Percentiles rank a stretch among this genome's conserved stretches.
These are phyloP conservation scores for Athripsodes cinereus DNA, from an alignment of 2,888 invertebrate genomes.

Conservation along the genomic window DNA sequence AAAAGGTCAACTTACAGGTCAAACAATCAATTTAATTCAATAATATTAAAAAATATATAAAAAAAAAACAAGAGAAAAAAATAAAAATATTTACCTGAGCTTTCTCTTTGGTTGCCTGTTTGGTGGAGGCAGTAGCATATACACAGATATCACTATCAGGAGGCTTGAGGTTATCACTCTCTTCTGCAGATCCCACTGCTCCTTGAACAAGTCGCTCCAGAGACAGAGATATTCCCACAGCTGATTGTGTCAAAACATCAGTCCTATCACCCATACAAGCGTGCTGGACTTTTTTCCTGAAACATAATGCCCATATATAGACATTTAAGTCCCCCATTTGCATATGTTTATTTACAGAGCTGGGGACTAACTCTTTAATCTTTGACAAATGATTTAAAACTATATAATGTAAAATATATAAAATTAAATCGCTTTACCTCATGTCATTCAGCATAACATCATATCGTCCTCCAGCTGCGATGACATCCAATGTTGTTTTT, in stretches of 20 bases:
- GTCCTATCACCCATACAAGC: conserved; percentile 33
- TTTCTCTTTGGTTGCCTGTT: conserved; percentile 36
- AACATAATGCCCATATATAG: conserved; percentile 4
- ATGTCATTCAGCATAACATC: conserved; percentile 73
- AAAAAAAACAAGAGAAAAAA: too few relatives aligned
- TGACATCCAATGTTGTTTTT: conserved; percentile 53
- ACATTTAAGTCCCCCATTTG: not conserved
- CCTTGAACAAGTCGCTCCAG: conserved; percentile 68
- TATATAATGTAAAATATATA: not conserved
- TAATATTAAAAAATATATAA: too few relatives aligned
- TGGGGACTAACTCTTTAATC: not conserved
- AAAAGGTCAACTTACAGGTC: too few relatives aligned
- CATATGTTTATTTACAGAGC: not conserved
- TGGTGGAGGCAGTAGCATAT: conserved; percentile 20
- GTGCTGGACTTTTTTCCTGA: conserved; percentile 37
- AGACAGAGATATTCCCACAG: conserved; percentile 80
- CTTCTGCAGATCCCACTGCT: conserved; percentile 47
- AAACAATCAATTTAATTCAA: too few relatives aligned
- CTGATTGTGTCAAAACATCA: conserved; percentile 38
- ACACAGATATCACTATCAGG: conserved; percentile 20
- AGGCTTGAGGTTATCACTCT: conserved; percentile 21
- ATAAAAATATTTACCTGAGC: conserved; percentile 41
- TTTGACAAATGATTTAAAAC: not conserved
- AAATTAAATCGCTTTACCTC: conserved; percentile 42
- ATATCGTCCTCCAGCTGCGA: conserved; percentile 88